Base-by-base conservation (phyloP, 2,888 invertebrate genomes). In the Erebia ligea region DNA sequence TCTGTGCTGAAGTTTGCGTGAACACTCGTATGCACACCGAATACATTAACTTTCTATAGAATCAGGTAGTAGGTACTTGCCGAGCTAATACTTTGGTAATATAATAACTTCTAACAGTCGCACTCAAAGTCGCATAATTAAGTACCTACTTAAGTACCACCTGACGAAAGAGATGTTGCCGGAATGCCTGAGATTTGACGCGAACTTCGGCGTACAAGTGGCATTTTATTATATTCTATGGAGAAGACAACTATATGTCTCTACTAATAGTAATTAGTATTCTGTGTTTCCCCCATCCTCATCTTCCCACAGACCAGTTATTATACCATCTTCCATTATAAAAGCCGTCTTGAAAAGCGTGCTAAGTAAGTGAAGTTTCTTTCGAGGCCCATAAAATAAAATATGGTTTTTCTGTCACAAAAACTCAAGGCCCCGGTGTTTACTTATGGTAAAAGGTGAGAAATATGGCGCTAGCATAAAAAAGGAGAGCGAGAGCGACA, bases 31-130 rank as follows among this genome's bases (percentile, higher is more conserved):
- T 70, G 70, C 70, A 72, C 70, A 72, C 58, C 62, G 72, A 68
- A 74, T 70, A 74, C 70, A 67, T 71, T 73, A 65, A 21, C 65
- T 62, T 63, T 42, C 56, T 68, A 73, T 57, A 42, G 67, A 73
- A 69, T 69, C 67, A 72, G 69, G 13, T 67, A 50, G 58, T 59
- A 58, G 68, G 50, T 66, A 72, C 67, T 66, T 40, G 69, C n/a
- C 45, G 4, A 13, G 45, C 13, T 74, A 72, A 71, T 73, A 71
- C 4, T 6, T 6, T 13, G 45, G 34, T 34, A 34, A 6, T 34
- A 34, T 34, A 34, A 34, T 34, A 6, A 34, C 34, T 34, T 34
- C 34, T 0, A 34, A 34, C 34, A 6, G 34, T 34, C 25, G 25
- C 25, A 25, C 25, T n/a, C n/a, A n/a, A 2, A 25, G 25, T 25